Evolutionary conservation across 2,797 vertebrate genomes (phyloP), one percentile per base, ranked within the genome.

Genomic region (Crocidura indochinensis): DNA sequence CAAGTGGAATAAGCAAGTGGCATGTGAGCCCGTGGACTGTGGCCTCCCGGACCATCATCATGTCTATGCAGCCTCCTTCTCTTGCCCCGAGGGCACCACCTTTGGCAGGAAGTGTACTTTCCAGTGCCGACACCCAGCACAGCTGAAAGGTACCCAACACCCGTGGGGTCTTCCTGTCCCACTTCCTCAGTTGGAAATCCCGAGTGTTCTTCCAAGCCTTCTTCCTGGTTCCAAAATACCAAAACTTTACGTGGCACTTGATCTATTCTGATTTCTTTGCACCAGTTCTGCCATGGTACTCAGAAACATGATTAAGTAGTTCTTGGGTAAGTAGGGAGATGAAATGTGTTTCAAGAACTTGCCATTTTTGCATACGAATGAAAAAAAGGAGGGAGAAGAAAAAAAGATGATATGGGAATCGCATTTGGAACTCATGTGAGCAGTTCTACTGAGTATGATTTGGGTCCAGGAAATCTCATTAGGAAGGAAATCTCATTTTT

Each of bases 1-100:
- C 87, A 99, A 99, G 92, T 99, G 99, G 99, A 99, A 98, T 97
- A 99, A 99, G 88, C 99, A 99, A 96, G 99, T 99, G 56, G 98
- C 98, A 0, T 99, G 99, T 4, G 99, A 99, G 93, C 99, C 99
- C 0, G 98, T 99, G 90, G 99, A 99, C 97, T 99, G 99, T 0
- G 99, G 99, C 31, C 68, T 99, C 67, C 99, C 99, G 0, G 99
- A 99, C 95, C 99, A 99, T 92, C 99, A 99, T 92, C 99, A 99
- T 0, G 98, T 99, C 76, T 98, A 99, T 27, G 99, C 99, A 0
- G 99, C 99, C 81, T 97, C 98, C 69, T 99, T 99, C 97, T 97
- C 97, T 94, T 99, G 99, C 97, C 98, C 98, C 0, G 98, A 99
- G 84, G 99, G 99, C 3, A 99, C 99, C 80, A 99, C 99, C 27